A percentile compares a stretch with the other conserved stretches of the same genome.
Conservation (phyloP, 2,888 invertebrate species). For the Lasioglossum marginatum region DNA sequence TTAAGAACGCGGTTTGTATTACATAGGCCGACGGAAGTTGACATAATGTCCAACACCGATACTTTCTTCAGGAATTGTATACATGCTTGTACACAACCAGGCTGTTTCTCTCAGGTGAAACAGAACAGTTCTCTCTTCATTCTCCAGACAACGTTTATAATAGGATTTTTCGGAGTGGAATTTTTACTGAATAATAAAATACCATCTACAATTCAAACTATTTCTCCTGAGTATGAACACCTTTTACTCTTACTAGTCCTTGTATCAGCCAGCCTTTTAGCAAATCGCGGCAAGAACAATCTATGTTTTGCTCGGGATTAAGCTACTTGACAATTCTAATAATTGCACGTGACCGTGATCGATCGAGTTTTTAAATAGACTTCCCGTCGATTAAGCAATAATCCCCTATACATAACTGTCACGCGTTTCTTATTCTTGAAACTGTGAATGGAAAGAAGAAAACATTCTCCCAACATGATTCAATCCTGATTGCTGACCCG, state of each 20-base stretch:
- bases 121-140: not conserved
- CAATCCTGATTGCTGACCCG: not conserved
- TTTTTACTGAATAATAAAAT: not conserved
- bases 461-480: not conserved
- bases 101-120: not conserved
- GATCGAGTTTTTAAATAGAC: conserved; percentile 24
- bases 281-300: not conserved
- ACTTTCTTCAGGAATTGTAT: not conserved
- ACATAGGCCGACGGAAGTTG: not conserved
- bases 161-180: not conserved
- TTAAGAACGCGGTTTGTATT: conserved; percentile 27
- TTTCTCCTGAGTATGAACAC: not conserved
- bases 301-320: conserved; percentile 26
- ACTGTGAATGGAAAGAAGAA: not conserved
- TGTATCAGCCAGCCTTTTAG: conserved; percentile 14
- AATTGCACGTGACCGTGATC: conserved; percentile 44
- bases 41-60: not conserved
- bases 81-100: not conserved
- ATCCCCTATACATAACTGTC: not conserved
- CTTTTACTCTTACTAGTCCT: conserved; percentile 28
- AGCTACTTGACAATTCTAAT: conserved; percentile 16
- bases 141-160: not conserved
- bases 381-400: conserved; percentile 33
- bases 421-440: conserved; percentile 13
- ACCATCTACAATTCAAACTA: not conserved